Base-by-base conservation (phyloP, 2,113 vertebrate genomes). In the Ctenodactylus gundi region DNA sequence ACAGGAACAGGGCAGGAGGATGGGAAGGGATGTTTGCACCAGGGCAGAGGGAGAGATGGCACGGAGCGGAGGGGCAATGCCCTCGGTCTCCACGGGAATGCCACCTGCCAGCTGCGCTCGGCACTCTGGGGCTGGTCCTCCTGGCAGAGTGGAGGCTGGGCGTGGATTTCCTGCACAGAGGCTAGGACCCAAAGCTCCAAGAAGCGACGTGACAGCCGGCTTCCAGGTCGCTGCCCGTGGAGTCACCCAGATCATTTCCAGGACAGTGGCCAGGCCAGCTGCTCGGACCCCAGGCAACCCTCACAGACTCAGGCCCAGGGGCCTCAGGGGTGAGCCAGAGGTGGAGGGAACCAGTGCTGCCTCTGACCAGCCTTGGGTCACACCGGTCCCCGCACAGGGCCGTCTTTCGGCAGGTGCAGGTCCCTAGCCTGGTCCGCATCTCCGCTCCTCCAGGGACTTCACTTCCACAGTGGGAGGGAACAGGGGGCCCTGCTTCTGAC, bases 1-100 rank as follows among this genome's bases (percentile, higher is more conserved):
- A 7, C 0, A 17, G 84, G 17, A 18, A 31, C 20, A 18, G 23
- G 14, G 0, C 1, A 20, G 20, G 4, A 0, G 31, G 64, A n/a
- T 44, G 5, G 58, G 60, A 7, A 29, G 39, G 15, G 6, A 3
- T 3, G 23, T 25, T 10, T 41, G 8, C 6, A 0, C 41, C 15
- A 7, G 39, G 15, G 12, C 70, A 25, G 14, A 46, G 27, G 25
- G 12, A 7, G 27, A 18, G 27, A 31, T 15, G 25, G 25, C 13
- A 4, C n/a, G n/a, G 25, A 8, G 70, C 7, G 70, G 41, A 46
- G 23, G 4, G n/a, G 23, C 7, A n/a, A n/a, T n/a, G n/a, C n/a
- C n/a, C n/a, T n/a, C n/a, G n/a, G n/a, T n/a, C n/a, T n/a, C n/a
- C n/a, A n/a, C n/a, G n/a, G n/a, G n/a, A n/a, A n/a, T n/a, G n/a